These are phyloP conservation scores for Stratiomys singularior DNA, from an alignment of 2,888 invertebrate species.

Conservation along the genomic window DNA sequence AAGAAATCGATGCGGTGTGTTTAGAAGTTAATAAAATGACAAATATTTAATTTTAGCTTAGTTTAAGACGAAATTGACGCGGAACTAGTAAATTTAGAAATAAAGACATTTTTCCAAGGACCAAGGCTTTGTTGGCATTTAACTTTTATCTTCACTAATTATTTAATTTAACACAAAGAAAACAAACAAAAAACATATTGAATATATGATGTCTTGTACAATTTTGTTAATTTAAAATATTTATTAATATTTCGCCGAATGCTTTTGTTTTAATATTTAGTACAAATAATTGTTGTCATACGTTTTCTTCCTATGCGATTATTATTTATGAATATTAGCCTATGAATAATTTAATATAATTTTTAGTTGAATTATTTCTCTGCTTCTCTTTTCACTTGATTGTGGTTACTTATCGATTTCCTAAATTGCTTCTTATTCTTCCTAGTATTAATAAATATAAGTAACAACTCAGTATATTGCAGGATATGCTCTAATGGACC, in stretches of 20 bases:
- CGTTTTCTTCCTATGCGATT: neutral
- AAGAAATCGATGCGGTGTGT: constrained; percentile 67
- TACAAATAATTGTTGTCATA: neutral
- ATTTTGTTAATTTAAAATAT: neutral
- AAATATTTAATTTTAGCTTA: constrained; percentile 9
- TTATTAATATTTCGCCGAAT: neutral
- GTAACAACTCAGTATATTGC: neutral
- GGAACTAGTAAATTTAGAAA: too few relatives aligned
- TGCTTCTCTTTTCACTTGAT: neutral
- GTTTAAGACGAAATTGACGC: too few relatives aligned
- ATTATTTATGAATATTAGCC: neutral
- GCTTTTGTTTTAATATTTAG: neutral
- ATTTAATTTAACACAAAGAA: neutral
- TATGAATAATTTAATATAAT: neutral
- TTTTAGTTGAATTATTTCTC: neutral
- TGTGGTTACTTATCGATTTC: too few relatives aligned
- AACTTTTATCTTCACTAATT: too few relatives aligned
- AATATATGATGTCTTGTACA: neutral
- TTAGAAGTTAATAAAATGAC: constrained; percentile 61
- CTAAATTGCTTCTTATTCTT: too few relatives aligned
- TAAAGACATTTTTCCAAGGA: too few relatives aligned
- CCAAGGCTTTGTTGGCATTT: too few relatives aligned
- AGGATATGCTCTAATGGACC: constrained; percentile 1
- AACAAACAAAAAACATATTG: neutral
- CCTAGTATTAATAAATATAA: too few relatives aligned